Conservation (phyloP, 1,140 invertebrate genomes). For the Drosophila athabasca region DNA sequence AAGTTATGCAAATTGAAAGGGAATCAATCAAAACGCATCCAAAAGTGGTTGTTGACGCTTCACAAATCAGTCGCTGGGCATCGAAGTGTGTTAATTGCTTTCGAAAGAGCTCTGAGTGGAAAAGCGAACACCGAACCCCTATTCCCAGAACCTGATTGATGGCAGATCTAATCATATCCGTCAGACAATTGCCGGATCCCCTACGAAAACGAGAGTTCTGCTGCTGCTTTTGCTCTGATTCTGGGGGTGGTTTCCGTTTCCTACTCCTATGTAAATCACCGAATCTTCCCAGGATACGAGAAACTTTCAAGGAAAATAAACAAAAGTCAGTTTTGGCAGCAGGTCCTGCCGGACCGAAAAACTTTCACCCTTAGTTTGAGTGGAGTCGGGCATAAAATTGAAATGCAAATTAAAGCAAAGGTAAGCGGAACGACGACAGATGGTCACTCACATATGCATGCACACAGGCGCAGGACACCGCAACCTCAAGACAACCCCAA, state of each 20-base stretch:
- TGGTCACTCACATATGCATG: slow-evolving; percentile 32
- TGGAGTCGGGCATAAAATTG: slow-evolving; percentile 65
- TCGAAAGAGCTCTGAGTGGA: slow-evolving; percentile 1
- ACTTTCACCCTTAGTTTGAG: slow-evolving; percentile 30
- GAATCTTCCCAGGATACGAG: slow-evolving; percentile 27
- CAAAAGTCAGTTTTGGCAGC: slow-evolving; percentile 41
- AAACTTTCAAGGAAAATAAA: slow-evolving; percentile 73
- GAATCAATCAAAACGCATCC: slow-evolving; percentile 65
- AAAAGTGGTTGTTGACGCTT: slow-evolving; percentile 15
- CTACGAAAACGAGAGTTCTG: neutral
- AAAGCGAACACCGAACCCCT: neutral
- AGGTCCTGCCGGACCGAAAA: slow-evolving; percentile 14
- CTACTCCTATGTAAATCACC: slow-evolving; percentile 61
- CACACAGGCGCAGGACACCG: slow-evolving; percentile 9
- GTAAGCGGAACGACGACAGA: slow-evolving; percentile 55
- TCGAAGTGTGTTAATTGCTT: slow-evolving; percentile 68
- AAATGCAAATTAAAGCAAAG: slow-evolving; percentile 76
- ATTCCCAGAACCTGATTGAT: slow-evolving; percentile 32
- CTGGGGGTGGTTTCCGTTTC: slow-evolving; percentile 19
- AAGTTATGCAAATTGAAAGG: slow-evolving; percentile 68
- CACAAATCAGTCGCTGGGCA: slow-evolving; percentile 15
- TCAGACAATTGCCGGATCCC: slow-evolving; percentile 9
- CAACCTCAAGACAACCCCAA: slow-evolving; percentile 7
- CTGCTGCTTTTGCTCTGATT: no score
- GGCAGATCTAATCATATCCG: slow-evolving; percentile 21